Base-by-base conservation (phyloP, 2,888 invertebrate species). In the Eurytoma californica region DNA sequence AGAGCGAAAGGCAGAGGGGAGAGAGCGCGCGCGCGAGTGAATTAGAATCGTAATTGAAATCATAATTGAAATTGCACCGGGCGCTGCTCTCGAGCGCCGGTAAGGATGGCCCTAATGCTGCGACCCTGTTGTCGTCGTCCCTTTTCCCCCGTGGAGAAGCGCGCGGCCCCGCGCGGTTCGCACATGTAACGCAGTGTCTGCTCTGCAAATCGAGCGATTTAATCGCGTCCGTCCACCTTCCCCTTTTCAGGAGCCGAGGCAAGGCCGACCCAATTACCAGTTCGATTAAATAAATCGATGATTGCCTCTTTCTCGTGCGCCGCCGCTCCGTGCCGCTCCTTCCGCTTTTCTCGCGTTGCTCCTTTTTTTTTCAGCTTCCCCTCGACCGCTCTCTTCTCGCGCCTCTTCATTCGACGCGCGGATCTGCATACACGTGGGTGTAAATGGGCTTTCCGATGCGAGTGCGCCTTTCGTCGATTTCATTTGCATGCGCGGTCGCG, bases 281-380 rank as follows among this genome's bases (percentile, higher is more conserved):
- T 86, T 87, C 85, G 84, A 88, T 88, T 87, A 86, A 88, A 86
- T 86, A 86, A 87, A 86, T 87, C 87, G 86, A 87, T 87, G 86
- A 88, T 87, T 87, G 86, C 84, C 83, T 83, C 65, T 61, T 65
- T 39, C 79, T 77, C 81, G 1, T 24, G 69, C 9, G 49, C 72
- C 66, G n/a, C n/a, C n/a, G n/a, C n/a, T n/a, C n/a, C n/a, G n/a
- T n/a, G n/a, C n/a, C n/a, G 70, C 74, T 69, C 77, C 67, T 65
- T 68, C 67, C 76, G 77, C 49, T 79, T 72, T 79, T 73, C 74
- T 70, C 79, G 69, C 79, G 69, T 60, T 74, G 53, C 18, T 24
- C 30, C 39, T 39, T 39, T 39, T 39, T 9, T 9, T 9, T 3
- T 60, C n/a, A n/a, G n/a, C 57, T 63, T 30, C 57, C 57, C 53